Evolutionary conservation across 2,113 vertebrate genomes (phyloP).

Genomic region (Elachura formosa): DNA sequence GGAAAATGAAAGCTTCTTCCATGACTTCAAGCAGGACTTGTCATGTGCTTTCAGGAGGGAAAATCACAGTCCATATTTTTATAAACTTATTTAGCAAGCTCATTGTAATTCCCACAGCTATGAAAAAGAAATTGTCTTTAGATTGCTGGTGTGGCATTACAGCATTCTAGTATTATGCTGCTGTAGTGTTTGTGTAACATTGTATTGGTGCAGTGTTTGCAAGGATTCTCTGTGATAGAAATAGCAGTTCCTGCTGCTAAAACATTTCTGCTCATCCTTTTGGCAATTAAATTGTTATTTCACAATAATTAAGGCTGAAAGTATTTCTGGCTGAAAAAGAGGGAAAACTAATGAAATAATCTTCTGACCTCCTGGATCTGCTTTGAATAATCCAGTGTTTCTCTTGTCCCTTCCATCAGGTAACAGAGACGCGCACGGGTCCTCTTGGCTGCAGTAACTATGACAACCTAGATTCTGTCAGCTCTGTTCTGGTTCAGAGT

Average conservation of each 20-base stretch:
- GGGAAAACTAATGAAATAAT: background rate
- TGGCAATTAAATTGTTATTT: background rate
- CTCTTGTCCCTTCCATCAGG: constrained; percentile 71
- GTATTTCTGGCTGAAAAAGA: background rate
- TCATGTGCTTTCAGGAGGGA: background rate
- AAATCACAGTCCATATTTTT: background rate
- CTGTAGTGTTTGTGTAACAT: background rate
- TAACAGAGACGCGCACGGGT: constrained; percentile 95
- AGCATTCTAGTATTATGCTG: rapidly evolving
- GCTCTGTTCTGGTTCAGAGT: constrained; percentile 97
- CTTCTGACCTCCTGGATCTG: background rate
- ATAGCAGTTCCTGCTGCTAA: background rate
- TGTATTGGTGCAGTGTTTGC: background rate
- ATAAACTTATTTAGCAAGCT: background rate
- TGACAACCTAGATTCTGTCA: constrained; percentile 99
- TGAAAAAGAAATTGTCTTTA: background rate
- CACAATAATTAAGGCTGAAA: background rate
- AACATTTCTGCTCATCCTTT: background rate
- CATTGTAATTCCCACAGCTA: background rate
- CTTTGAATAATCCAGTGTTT: constrained; percentile 27
- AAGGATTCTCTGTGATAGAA: background rate
- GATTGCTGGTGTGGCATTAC: background rate
- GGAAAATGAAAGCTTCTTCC: background rate
- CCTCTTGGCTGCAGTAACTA: constrained; percentile 99
- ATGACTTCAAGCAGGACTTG: background rate